Percentiles rank a stretch among this genome's conserved stretches.
These are phyloP conservation scores for Zonotrichia albicollis DNA, from an alignment of 2,797 vertebrate genomes.

Conservation along the genomic window DNA sequence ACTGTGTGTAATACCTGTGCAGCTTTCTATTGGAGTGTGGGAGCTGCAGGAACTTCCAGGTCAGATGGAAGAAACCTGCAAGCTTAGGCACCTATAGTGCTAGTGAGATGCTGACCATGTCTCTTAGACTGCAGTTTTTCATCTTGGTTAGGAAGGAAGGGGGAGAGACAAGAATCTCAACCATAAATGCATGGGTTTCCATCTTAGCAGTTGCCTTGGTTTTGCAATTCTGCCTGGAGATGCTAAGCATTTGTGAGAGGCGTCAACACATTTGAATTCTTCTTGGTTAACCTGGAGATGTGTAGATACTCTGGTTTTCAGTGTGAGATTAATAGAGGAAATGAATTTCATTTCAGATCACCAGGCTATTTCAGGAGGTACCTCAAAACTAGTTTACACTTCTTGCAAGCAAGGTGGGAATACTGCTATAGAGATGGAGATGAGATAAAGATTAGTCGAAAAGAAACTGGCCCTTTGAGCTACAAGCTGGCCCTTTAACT, in stretches of 20 bases:
- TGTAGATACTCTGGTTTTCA: not conserved
- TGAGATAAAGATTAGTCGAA: not conserved
- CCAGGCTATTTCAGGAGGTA: not conserved
- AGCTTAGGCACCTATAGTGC: not conserved
- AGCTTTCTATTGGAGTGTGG: not conserved
- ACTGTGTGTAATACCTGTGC: not conserved
- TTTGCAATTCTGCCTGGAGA: not conserved
- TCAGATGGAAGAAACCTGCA: not conserved
- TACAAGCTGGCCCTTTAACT: not conserved
- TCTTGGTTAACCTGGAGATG: not conserved
- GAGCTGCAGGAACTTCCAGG: not conserved
- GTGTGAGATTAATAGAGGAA: not conserved
- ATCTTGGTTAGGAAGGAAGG: not conserved
- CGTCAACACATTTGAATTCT: not conserved
- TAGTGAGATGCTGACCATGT: not conserved
- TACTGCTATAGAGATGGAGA: not conserved
- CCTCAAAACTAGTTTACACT: not conserved
- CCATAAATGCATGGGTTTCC: not conserved
- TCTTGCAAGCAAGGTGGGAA: not conserved
- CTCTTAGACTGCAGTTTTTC: not conserved
- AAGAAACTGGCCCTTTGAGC: not conserved
- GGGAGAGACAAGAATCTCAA: not conserved
- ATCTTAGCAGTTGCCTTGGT: not conserved
- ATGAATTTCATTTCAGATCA: not conserved
- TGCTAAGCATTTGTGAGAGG: not conserved